Evolutionary conservation across 2,888 invertebrate genomes (phyloP).

Genomic region (Pandemis cinnamomeana): DNA sequence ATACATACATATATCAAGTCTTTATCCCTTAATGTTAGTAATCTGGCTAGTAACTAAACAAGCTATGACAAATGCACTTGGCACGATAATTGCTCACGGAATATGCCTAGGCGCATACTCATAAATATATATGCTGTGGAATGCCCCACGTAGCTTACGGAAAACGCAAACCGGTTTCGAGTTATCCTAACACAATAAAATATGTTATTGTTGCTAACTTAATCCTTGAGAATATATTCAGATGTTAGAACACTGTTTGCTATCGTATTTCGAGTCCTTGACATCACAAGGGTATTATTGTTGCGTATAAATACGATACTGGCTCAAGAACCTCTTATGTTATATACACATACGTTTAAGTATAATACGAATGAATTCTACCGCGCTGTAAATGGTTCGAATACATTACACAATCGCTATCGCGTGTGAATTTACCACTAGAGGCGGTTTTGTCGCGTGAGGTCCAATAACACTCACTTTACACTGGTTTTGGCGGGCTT

Average conservation of each 20-base stretch:
- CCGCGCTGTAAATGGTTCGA: neutral
- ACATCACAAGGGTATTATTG: neutral
- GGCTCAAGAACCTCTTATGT: neutral
- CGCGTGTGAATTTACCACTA: too few species aligned
- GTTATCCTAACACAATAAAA: neutral
- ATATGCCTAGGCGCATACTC: constrained; percentile 16
- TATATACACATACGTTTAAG: neutral
- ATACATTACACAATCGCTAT: neutral
- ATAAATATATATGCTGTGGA: constrained; percentile 3
- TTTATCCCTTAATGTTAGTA: too few species aligned
- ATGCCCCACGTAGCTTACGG: neutral
- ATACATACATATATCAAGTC: too few species aligned
- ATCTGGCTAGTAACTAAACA: neutral
- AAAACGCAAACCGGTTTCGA: constrained; percentile 15
- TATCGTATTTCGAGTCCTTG: neutral
- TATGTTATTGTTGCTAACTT: neutral
- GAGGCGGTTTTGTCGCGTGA: too few species aligned
- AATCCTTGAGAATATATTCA: neutral
- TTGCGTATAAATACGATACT: neutral
- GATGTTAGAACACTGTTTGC: neutral
- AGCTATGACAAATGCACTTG: constrained; percentile 8
- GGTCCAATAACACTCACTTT: too few species aligned
- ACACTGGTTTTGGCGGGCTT: too few species aligned
- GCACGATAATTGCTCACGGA: constrained; percentile 19
- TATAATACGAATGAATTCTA: neutral